Percentiles rank a stretch among this genome's conserved stretches.
Evolutionary conservation across 2,888 invertebrate species (phyloP).

Genomic region (Agrotis segetum): DNA sequence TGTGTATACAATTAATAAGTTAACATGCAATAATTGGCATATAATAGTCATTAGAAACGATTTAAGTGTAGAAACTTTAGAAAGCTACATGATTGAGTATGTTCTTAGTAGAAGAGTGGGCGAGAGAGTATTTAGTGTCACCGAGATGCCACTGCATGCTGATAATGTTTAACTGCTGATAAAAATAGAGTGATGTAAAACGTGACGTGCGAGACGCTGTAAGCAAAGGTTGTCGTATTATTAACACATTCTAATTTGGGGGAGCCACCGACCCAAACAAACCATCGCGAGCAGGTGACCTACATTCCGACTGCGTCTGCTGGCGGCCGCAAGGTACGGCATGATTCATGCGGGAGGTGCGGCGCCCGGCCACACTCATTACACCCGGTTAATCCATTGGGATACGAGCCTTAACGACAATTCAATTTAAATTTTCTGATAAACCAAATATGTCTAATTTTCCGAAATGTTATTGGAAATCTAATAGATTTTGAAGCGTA

Average conservation of each 20-base stretch:
- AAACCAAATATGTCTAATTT: neutral
- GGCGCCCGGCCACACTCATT: constrained; percentile 57
- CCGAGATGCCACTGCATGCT: constrained; percentile 73
- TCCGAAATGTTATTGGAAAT: neutral
- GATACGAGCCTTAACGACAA: constrained; percentile 23
- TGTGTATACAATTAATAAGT: constrained; percentile 24
- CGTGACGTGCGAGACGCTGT: constrained; percentile 74
- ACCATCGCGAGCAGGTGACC: constrained; percentile 89
- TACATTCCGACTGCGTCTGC: constrained; percentile 85
- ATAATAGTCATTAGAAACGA: constrained; percentile 26
- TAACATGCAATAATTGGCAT: constrained; percentile 22
- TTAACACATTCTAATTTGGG: constrained; percentile 88
- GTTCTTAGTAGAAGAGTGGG: constrained; percentile 20
- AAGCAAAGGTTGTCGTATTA: constrained; percentile 88
- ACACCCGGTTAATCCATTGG: constrained; percentile 39
- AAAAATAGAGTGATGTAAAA: constrained; percentile 79
- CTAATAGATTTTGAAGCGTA: neutral
- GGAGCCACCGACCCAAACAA: constrained; percentile 86
- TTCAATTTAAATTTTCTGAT: constrained; percentile 8
- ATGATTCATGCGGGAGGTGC: constrained; percentile 80
- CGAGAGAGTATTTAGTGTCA: constrained; percentile 67
- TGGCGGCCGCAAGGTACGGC: constrained; percentile 79
- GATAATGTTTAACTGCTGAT: constrained; percentile 64
- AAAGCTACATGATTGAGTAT: constrained; percentile 25
- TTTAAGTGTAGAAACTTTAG: constrained; percentile 22